Conservation (phyloP, 92 coral and sea anemone genomes). For the Porites divaricata region DNA sequence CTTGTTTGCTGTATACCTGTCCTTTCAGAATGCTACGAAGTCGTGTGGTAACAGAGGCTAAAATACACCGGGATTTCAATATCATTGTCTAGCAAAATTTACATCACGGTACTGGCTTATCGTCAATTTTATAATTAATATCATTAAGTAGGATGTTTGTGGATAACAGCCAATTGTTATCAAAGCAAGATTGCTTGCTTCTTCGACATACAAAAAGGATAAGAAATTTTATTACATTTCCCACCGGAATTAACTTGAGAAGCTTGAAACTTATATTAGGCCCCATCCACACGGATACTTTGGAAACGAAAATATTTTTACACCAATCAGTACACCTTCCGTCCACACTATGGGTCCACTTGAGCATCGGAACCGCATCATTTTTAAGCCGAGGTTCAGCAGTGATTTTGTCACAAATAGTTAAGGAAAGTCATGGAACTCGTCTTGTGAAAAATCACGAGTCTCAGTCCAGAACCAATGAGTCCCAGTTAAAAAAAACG, state of each 20-base stretch:
- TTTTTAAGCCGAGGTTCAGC: too few species aligned
- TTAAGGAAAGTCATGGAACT: too few species aligned
- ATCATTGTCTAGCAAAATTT: background rate
- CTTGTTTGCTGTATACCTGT: background rate
- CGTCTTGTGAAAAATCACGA: too few species aligned
- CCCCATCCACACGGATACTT: too few species aligned
- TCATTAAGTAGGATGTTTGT: background rate
- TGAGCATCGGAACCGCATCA: too few species aligned
- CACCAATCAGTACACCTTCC: too few species aligned
- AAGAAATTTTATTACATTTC: background rate
- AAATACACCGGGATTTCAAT: background rate
- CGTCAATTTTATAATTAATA: background rate
- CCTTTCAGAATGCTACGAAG: background rate
- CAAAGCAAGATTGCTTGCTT: background rate
- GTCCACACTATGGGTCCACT: too few species aligned
- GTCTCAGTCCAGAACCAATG: too few species aligned
- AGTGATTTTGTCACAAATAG: too few species aligned
- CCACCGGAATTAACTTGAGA: background rate
- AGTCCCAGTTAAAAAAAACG: too few species aligned
- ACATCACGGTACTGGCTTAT: background rate
- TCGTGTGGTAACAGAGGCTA: background rate
- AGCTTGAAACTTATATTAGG: background rate
- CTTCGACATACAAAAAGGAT: constrained; percentile 1
- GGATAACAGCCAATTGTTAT: background rate
- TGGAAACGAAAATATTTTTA: too few species aligned